Base-by-base conservation (phyloP, 1,140 invertebrate genomes). In the Agrypnia vestita region DNA sequence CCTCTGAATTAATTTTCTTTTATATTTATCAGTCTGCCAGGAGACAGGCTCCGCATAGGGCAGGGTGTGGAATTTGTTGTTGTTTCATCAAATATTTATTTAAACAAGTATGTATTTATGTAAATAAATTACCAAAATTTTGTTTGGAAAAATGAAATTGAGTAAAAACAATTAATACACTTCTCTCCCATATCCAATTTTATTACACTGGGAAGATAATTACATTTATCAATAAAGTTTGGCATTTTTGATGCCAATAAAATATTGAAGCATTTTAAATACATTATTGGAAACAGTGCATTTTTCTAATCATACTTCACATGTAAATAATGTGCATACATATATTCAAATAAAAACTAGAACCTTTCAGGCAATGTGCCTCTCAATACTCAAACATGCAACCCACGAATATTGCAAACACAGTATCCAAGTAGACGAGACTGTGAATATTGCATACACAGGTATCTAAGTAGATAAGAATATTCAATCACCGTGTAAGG, bases 231-330 rank as follows among this genome's bases (percentile, higher is more conserved):
- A 73, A 73, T 51, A 53, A n/a, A 73, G 44, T 69, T 61, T 72
- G 67, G 55, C 77, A 53, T 78, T 46, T 19, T 59, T 17, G 11
- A 13, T 73, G 67, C 55, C 56, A 43, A 61, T 43, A 72, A 72
- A 59, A 59, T 61, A 78, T 47, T 78, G 56, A 78, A 78, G 67
- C 35, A 47, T 59, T 61, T 78, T 61, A 61, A 73, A 72, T 78
- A 78, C 76, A 78, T 69, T 62, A 74, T 76, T 78, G 76, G 76
- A 71, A 78, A 78, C 43, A 47, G 77, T 78, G 77, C 77, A 78
- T 78, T 62, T 78, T 47, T 21, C 77, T 78, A 59, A 72, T 69
- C 35, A 61, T 76, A 59, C 49, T 51, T 76, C 19, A 55, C 13
- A 61, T 61, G 19, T 72, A 72, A 72, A 72, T 61, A 15, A 21